Percentiles rank a stretch among this genome's conserved stretches.
These are phyloP conservation scores for Phrynocephalus versicolor DNA, from an alignment of 2,113 vertebrate genomes.

Conservation along the genomic window DNA sequence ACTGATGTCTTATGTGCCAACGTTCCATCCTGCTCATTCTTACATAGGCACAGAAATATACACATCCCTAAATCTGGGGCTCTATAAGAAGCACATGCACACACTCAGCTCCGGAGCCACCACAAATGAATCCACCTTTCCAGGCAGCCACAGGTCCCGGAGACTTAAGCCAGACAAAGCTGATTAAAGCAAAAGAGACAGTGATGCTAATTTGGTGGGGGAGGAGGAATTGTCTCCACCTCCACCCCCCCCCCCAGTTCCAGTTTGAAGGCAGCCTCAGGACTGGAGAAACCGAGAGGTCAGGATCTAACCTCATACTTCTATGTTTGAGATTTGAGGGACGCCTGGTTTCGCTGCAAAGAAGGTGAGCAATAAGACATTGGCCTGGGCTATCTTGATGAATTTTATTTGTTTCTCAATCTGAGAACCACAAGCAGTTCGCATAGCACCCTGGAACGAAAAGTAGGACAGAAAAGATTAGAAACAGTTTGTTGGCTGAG, in stretches of 20 bases:
- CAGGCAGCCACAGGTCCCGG: background rate
- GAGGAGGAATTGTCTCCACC: background rate
- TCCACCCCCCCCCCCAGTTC: background rate
- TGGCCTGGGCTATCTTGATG: background rate
- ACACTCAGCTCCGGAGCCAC: too few relatives aligned
- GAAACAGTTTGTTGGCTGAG: background rate
- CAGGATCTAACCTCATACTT: background rate
- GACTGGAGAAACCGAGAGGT: background rate
- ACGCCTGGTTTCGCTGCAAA: background rate
- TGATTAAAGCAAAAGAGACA: conserved; percentile 27
- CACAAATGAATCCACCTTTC: background rate
- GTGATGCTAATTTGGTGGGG: background rate
- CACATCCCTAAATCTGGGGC: too few relatives aligned
- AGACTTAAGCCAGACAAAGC: conserved; percentile 33
- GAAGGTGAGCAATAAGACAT: conserved; percentile 2
- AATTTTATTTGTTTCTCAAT: background rate
- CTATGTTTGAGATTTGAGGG: background rate
- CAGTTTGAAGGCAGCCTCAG: background rate
- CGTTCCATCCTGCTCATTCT: background rate
- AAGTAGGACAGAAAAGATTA: background rate
- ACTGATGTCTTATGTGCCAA: too few relatives aligned
- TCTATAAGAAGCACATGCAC: too few relatives aligned
- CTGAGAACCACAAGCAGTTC: background rate
- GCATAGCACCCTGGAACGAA: background rate
- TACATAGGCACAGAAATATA: background rate